A percentile compares a stretch with the other conserved stretches of the same genome.
These are phyloP conservation scores for Helicoverpa armigera DNA, from an alignment of 1,140 invertebrate genomes.

Conservation along the genomic window DNA sequence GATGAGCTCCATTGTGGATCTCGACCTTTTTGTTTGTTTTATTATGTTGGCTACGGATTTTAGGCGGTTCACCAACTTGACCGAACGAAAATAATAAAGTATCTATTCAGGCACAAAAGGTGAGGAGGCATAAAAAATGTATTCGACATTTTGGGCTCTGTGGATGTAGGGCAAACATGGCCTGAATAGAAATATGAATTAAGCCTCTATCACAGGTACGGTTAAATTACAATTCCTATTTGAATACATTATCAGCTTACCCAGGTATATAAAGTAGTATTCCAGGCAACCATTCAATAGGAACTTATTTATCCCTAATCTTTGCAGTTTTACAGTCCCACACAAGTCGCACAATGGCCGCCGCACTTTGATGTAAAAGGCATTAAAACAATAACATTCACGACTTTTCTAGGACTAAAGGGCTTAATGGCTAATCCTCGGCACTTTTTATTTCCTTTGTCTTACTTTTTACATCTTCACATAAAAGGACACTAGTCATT, in stretches of 20 bases:
- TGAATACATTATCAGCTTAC: too few species aligned
- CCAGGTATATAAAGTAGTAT: too few species aligned
- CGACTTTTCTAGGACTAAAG: not conserved
- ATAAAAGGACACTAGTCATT: not conserved
- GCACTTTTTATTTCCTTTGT: not conserved
- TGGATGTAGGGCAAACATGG: too few species aligned
- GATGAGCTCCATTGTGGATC: slow-evolving; percentile 33
- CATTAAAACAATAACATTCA: not conserved
- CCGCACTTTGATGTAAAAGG: slow-evolving; percentile 19
- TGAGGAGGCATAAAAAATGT: too few species aligned
- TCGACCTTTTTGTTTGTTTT: slow-evolving; percentile 20
- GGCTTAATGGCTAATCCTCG: not conserved
- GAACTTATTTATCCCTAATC: too few species aligned
- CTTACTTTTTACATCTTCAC: slow-evolving; percentile 5
- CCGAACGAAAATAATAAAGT: not conserved
- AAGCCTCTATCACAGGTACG: too few species aligned
- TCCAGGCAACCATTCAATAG: too few species aligned
- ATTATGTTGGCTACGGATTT: slow-evolving; percentile 16
- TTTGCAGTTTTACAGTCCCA: not conserved
- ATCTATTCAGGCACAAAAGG: not conserved
- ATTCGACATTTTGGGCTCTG: too few species aligned
- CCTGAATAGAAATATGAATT: too few species aligned
- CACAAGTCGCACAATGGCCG: not conserved
- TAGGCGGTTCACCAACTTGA: not conserved
- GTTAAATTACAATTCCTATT: too few species aligned